These are phyloP conservation scores for Escarpia spicata DNA, from an alignment of 2,888 invertebrate species.

Conservation along the genomic window DNA sequence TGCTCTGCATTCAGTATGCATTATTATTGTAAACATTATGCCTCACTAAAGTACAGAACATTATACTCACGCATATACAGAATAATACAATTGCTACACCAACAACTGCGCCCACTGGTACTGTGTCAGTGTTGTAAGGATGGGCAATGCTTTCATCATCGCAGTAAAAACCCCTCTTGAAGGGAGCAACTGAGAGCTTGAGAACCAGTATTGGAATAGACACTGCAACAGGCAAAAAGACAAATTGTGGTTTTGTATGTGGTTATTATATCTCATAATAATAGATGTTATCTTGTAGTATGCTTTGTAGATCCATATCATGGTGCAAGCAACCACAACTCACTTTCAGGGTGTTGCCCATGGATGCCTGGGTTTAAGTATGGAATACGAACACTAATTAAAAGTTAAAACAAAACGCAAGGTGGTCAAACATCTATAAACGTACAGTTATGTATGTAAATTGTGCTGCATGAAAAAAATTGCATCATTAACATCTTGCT, in stretches of 20 bases:
- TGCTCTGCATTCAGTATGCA: neutral
- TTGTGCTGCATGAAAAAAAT: too few relatives aligned
- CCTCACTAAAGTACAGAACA: neutral
- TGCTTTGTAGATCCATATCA: too few relatives aligned
- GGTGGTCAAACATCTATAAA: too few relatives aligned
- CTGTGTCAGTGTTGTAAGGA: conserved; percentile 75
- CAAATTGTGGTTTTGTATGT: neutral
- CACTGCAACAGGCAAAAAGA: conserved; percentile 30
- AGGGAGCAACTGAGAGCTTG: conserved; percentile 41
- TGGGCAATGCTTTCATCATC: conserved; percentile 90
- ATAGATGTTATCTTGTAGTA: too few relatives aligned
- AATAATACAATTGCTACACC: conserved; percentile 42
- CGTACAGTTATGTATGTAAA: too few relatives aligned
- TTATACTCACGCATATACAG: conserved; percentile 30
- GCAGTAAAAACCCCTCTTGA: conserved; percentile 87
- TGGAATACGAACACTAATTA: too few relatives aligned
- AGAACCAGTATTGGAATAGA: conserved; percentile 36
- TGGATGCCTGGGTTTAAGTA: too few relatives aligned
- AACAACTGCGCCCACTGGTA: conserved; percentile 49
- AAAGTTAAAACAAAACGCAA: too few relatives aligned
- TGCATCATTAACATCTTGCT: too few relatives aligned
- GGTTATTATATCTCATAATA: too few relatives aligned
- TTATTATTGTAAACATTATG: neutral
- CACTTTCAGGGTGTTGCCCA: too few relatives aligned
- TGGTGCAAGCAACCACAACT: too few relatives aligned